phyloP scores from a whole-genome alignment of 2,888 invertebrate species.

The Nowickia ferox region DNA sequence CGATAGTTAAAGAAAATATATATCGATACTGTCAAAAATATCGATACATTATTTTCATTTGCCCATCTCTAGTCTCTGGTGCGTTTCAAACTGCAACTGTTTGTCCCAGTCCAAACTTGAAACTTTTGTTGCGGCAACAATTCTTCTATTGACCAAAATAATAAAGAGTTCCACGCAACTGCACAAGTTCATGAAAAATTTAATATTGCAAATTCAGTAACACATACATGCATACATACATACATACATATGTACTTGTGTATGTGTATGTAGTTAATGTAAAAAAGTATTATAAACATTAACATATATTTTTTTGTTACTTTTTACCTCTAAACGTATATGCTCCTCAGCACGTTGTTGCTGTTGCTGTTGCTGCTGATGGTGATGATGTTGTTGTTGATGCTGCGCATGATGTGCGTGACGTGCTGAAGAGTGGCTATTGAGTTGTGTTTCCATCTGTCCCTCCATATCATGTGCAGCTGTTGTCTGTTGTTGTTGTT shows the following conservation, averaged over 20 bases:
- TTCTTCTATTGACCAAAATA: too few relatives aligned
- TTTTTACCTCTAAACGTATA: constrained; percentile 81
- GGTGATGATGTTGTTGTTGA: constrained; percentile 44
- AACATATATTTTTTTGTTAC: neutral
- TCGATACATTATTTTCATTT: too few relatives aligned
- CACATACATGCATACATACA: neutral
- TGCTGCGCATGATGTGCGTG: constrained; percentile 69
- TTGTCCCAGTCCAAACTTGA: too few relatives aligned
- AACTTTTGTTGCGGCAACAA: too few relatives aligned
- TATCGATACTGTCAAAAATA: too few relatives aligned
- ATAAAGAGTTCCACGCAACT: too few relatives aligned
- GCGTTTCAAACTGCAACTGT: too few relatives aligned
- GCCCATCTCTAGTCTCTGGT: too few relatives aligned
- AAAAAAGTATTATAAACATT: neutral
- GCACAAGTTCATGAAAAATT: too few relatives aligned
- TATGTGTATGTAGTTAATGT: neutral
- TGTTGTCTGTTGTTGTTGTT: constrained; percentile 47
- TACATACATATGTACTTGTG: neutral
- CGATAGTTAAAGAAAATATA: too few relatives aligned
- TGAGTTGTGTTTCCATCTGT: constrained; percentile 67
- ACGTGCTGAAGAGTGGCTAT: constrained; percentile 70
- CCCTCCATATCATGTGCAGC: constrained; percentile 66
- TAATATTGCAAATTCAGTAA: too few relatives aligned
- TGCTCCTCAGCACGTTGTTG: constrained; percentile 78
- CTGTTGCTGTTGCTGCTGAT: constrained; percentile 10